Base-by-base conservation (phyloP, 2,888 invertebrate species). In the Lottia scabra region DNA sequence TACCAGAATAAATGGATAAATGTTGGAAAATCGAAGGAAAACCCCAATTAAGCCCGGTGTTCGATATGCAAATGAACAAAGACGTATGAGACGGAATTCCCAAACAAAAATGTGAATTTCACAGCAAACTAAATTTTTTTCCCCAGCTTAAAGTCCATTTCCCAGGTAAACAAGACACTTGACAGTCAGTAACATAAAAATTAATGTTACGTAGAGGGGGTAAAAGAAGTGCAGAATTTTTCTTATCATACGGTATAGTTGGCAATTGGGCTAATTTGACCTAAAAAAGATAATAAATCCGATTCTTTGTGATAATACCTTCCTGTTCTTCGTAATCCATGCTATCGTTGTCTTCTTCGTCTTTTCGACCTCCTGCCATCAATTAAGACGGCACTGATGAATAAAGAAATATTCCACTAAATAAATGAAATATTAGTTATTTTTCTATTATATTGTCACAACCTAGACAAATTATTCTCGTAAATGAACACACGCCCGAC, bases 11-110 rank as follows among this genome's bases (percentile, higher is more conserved):
- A 56, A 72, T 63, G 65, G 65, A 67, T 76, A 63, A 44, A 46
- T 26, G 43, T 62, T 38, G 67, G 63, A 65, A 66, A 45, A 68
- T 26, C 43, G 23, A 65, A 10, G 30, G 56, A 19, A 56, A 16
- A 48, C 43, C 46, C 30, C 26, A n/a, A n/a, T 26, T 62, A 63
- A 26, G 46, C 63, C 46, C 23, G 56, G 56, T 23, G 23, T 56
- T 56, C 72, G 68, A 75, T 81, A 83, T 83, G 83, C 82, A 83
- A 82, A 83, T 83, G 81, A 83, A 80, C 80, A 81, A 81, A 80
- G 79, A 78, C 75, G 76, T 70, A 76, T 71, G 70, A 71, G 73
- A 78, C 80, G 79, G 78, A 79, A 79, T 75, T 78, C 76, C 63
- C 65, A 64, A 62, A 38, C 38, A 38, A 38, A 38, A 38, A 6